Evolutionary conservation across 2,888 invertebrate genomes (phyloP), one percentile per base, ranked within the genome.

Genomic region (Aromia moschata): DNA sequence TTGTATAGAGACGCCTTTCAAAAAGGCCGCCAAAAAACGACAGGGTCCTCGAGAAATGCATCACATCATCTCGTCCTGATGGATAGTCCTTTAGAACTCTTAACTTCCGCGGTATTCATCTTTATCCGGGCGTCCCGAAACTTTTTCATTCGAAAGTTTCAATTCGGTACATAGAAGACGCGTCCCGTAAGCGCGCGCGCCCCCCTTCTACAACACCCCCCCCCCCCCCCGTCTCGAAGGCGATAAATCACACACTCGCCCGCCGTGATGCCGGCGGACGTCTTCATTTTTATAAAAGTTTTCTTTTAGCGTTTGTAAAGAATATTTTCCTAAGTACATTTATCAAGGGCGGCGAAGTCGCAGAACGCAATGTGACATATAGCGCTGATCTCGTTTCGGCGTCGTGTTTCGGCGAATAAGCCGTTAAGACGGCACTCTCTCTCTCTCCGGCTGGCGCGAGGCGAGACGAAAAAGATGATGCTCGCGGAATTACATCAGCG

Each of bases 221-320:
- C n/a, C n/a, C n/a, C n/a, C n/a, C n/a, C n/a, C n/a, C n/a, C n/a
- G n/a, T n/a, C n/a, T n/a, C n/a, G n/a, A n/a, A 25, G 15, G 11
- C 37, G 17, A 52, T 52, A 52, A 52, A 52, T 52, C 52, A 52
- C 52, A 40, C 10, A 15, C 41, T 41, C 38, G 52, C 41, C 52
- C 41, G 11, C 52, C 15, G 18, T 31, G 52, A 41, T 41, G 38
- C 40, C 40, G 41, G 41, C 30, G 10, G 15, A 9, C 30, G 11
- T 52, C 52, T 41, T 31, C 40, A 52, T 40, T 52, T 40, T 52
- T 37, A 31, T 31, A 41, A 45, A 45, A 52, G 30, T 52, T 52
- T n/a, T 52, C 41, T 41, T 16, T 33, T n/a, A 30, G 47, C 37
- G 37, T 37, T 43, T 25, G 43, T 43, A 43, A 43, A 25, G 18